Base-by-base conservation (phyloP, 2,888 invertebrate genomes). In the Ganaspis brasiliensis region DNA sequence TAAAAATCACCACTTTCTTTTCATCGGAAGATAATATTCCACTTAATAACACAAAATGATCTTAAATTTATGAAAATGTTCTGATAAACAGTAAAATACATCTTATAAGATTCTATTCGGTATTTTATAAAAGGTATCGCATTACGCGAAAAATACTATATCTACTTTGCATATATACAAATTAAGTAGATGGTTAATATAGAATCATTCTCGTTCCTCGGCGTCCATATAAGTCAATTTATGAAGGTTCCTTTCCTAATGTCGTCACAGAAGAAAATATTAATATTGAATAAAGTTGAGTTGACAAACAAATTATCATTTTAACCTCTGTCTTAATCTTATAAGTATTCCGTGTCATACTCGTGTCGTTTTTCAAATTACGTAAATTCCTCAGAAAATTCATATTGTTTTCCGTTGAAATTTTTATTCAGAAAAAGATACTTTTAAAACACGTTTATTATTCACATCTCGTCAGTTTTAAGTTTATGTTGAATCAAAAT, bases 121-220 rank as follows among this genome's bases (percentile, higher is more conserved):
- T 35, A 5, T 35, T 63, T 9, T 52, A 67, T 40, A 45, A 67
- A 67, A 45, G 24, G 4, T 67, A 45, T 67, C 45, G n/a, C n/a
- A 45, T 67, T 67, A 67, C 67, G 40, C 6, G 21, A 14, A 45
- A 67, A 67, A 45, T 40, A 9, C 19, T 37, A n/a, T 35, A 45
- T 45, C 67, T 45, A 67, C 40, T 67, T 67, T 26, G 21, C 45
- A 67, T 67, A 67, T 45, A 45, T 24, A 45, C 63, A 49, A 49
- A 49, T 14, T 45, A 49, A 35, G 21, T 40, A 31, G 21, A 67
- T 45, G 10, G 14, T 21, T 45, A 37, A 24, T n/a, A 26, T 45
- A n/a, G 9, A 67, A 45, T 45, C 67, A 67, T 67, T 67, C 45
- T 24, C 14, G 14, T 37, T 63, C 40, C 14, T 21, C 10, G 8